Evolutionary conservation across 2,797 vertebrate species (phyloP).

Genomic region (Clamator glandarius): DNA sequence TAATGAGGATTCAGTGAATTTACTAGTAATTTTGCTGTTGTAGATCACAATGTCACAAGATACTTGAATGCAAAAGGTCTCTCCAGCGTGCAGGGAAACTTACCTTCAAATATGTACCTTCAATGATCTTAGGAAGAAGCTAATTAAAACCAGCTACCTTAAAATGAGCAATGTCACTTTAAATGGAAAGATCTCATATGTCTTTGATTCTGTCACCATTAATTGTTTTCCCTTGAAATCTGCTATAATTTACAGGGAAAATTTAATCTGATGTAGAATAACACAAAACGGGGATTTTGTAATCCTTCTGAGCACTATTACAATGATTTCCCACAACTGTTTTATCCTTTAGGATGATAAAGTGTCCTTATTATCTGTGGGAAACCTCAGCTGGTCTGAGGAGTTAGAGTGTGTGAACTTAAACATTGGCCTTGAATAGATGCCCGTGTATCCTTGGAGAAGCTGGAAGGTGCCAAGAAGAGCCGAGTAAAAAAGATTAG

Average conservation of each 20-base stretch:
- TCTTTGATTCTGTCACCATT: conserved; percentile 24
- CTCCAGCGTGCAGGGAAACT: neutral
- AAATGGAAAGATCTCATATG: neutral
- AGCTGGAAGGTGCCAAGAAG: no score
- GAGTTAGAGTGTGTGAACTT: no score
- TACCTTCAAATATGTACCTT: neutral
- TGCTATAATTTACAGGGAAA: conserved; percentile 15
- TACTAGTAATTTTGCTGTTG: neutral
- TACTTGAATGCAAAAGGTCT: neutral
- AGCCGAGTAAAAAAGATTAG: no score
- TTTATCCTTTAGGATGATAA: neutral
- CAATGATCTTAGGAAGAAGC: neutral
- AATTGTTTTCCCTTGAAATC: conserved; percentile 23
- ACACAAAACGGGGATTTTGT: neutral
- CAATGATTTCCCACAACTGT: conserved; percentile 20
- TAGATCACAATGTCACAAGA: neutral
- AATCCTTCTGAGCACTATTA: conserved; percentile 17
- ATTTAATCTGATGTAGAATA: neutral
- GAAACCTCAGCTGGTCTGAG: no score
- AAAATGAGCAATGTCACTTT: neutral
- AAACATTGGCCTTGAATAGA: no score
- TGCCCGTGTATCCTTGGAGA: no score
- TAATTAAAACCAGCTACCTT: neutral
- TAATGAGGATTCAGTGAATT: neutral
- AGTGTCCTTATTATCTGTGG: neutral